Conservation (phyloP, 30 jellyfish, hydroid and myxozoan species). For the Cassiopea xamachana region DNA sequence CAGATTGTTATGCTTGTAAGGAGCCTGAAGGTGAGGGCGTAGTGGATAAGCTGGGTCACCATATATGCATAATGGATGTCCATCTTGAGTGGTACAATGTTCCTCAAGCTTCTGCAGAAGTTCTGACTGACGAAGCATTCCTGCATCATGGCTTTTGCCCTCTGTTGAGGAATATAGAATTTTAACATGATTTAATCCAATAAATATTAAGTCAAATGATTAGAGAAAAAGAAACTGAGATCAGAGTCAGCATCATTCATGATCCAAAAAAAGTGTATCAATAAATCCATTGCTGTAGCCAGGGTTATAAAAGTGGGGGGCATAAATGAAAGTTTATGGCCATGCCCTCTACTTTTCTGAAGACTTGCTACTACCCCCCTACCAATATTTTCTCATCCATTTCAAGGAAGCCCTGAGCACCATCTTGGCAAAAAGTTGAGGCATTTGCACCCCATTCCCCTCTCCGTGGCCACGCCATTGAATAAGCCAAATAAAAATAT, state of each 20-base stretch:
- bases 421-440: not conserved
- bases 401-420: not conserved
- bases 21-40: constrained; percentile 63
- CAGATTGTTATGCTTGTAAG: constrained; percentile 50
- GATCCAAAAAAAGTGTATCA: not conserved
- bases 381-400: not conserved
- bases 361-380: not conserved
- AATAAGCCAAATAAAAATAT: not conserved
- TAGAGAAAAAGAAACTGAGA: not conserved
- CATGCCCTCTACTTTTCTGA: not conserved
- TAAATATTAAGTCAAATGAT: not conserved
- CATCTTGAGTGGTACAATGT: constrained; percentile 45
- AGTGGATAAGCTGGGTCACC: constrained; percentile 74
- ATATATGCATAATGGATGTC: constrained; percentile 66
- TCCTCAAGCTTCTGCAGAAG: constrained; percentile 45
- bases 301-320: not conserved
- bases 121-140: constrained; percentile 24
- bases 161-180: constrained; percentile 17
- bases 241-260: not conserved
- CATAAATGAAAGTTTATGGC: not conserved
- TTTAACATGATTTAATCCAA: not conserved
- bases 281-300: not conserved
- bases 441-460: not conserved
- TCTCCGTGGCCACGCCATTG: not conserved
- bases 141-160: constrained; percentile 68